These are phyloP conservation scores for Anthopleura sola DNA, from an alignment of 64 coral and sea anemone species.

Conservation along the genomic window DNA sequence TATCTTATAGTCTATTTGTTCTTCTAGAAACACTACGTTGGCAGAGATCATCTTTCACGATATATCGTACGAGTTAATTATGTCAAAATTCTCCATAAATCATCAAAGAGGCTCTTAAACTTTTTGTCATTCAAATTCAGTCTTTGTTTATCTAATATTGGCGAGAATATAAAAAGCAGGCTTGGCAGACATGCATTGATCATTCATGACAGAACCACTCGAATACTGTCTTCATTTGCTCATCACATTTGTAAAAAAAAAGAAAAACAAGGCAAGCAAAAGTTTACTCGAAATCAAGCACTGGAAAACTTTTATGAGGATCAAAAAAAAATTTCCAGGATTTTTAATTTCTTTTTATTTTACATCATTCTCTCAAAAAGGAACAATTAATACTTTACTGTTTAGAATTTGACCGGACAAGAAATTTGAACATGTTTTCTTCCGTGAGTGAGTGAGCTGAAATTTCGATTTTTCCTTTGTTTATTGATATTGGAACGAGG, in stretches of 20 bases:
- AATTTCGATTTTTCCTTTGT: not conserved
- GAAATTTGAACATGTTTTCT: not conserved
- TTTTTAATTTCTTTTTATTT: no score
- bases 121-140: slow-evolving; percentile 12
- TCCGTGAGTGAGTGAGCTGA: not conserved
- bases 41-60: no score
- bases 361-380: no score
- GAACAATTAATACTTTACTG: no score
- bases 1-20: not conserved
- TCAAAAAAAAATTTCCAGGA: not conserved
- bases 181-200: not conserved
- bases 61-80: not conserved
- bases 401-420: not conserved
- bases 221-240: not conserved
- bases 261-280: not conserved
- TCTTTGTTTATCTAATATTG: not conserved
- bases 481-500: not conserved
- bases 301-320: not conserved
- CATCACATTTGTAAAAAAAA: not conserved
- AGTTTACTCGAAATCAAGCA: not conserved
- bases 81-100: not conserved
- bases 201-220: not conserved
- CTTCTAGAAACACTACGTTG: not conserved
- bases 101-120: not conserved
- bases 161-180: not conserved